phyloP scores from a whole-genome alignment of 2,888 invertebrate genomes.

The Agriotes lineatus region DNA sequence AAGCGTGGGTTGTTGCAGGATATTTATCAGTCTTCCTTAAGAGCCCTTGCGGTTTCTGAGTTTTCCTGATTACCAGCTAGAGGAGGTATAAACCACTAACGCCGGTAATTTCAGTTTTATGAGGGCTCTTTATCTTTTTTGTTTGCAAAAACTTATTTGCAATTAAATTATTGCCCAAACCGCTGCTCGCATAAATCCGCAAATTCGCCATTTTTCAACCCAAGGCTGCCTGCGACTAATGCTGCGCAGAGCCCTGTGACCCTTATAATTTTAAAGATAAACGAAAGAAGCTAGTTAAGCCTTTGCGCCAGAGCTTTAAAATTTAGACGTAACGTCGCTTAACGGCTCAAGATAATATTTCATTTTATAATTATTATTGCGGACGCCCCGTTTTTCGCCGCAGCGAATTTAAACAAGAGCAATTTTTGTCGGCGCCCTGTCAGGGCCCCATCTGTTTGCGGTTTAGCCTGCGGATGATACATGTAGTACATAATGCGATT shows the following conservation, averaged over 20 bases:
- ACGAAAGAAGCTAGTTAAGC: slow-evolving; percentile 18
- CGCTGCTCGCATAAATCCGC: too few species aligned
- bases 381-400: background rate
- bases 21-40: too few species aligned
- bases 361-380: slow-evolving; percentile 1
- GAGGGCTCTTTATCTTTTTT: too few species aligned
- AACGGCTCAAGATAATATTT: slow-evolving; percentile 8
- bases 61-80: too few species aligned
- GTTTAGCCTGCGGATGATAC: slow-evolving; percentile 13
- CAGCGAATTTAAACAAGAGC: background rate
- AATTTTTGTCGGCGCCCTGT: background rate
- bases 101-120: too few species aligned
- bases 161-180: too few species aligned
- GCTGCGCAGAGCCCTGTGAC: background rate
- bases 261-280: slow-evolving; percentile 16
- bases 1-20: too few species aligned
- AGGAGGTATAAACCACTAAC: too few species aligned
- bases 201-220: background rate
- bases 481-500: slow-evolving; percentile 18
- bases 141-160: too few species aligned
- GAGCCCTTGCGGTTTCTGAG: too few species aligned
- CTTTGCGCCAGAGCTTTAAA: slow-evolving; percentile 10
- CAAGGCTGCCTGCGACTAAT: background rate
- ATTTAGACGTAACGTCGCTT: slow-evolving; percentile 3
- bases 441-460: slow-evolving; percentile 19